Evolutionary conservation across 1,140 invertebrate genomes (phyloP).

Genomic region (Diachasmimorpha longicaudata): DNA sequence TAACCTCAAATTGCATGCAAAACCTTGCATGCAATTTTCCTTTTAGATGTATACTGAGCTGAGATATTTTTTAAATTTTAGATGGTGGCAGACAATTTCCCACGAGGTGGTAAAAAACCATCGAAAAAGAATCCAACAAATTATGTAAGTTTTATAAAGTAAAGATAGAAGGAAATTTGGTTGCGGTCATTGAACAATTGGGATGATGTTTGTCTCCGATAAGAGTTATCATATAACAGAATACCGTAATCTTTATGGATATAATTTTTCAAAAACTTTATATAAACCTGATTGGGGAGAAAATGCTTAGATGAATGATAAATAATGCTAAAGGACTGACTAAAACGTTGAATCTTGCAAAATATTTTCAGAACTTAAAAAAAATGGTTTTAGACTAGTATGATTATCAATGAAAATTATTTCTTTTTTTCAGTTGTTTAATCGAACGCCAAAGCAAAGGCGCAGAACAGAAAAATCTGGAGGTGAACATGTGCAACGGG

Average conservation of each 20-base stretch:
- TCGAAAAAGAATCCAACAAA: neutral
- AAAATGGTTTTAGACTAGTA: too few relatives aligned
- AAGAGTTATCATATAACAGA: too few relatives aligned
- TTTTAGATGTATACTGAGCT: too few relatives aligned
- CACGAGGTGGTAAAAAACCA: conserved; percentile 14
- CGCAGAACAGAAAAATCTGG: neutral
- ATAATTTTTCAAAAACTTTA: too few relatives aligned
- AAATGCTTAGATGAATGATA: too few relatives aligned
- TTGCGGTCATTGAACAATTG: neutral
- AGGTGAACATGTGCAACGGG: neutral
- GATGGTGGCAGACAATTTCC: neutral
- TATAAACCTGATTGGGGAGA: too few relatives aligned
- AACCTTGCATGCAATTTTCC: too few relatives aligned
- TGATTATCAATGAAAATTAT: neutral
- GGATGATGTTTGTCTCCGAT: neutral
- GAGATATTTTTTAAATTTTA: neutral
- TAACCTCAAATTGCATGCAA: too few relatives aligned
- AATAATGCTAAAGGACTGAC: too few relatives aligned
- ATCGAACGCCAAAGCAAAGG: neutral
- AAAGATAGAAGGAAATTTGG: neutral
- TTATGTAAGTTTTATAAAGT: neutral
- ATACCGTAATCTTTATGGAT: too few relatives aligned
- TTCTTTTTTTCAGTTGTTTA: neutral
- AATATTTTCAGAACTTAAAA: too few relatives aligned
- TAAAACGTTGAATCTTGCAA: too few relatives aligned